Base-by-base conservation (phyloP, 2,113 vertebrate species). In the Macquaria australasica region DNA sequence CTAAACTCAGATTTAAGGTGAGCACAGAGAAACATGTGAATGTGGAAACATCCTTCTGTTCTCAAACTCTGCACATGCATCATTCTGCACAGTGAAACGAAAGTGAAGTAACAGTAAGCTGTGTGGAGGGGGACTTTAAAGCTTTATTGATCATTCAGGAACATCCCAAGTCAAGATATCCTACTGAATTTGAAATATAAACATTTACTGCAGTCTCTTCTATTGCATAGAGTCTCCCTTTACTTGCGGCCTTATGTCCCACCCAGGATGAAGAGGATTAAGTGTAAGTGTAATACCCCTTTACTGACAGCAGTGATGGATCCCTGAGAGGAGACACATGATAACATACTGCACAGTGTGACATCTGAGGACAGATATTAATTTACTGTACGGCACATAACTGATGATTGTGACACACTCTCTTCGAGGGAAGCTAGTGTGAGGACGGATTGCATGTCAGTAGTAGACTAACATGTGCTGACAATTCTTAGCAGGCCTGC, bases 51-150 rank as follows among this genome's bases (percentile, higher is more conserved):
- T 34, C 34, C 34, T 34, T 34, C 34, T 34, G 34, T 3, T 34
- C 3, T 34, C 12, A 45, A 45, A 45, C 3, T 43, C 39, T 71
- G 20, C 8, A 34, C 53, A 53, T 25, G 18, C 2, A 43, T 73
- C 68, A 67, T 59, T n/a, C 18, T 28, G 23, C 9, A 64, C 0
- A 43, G 45, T 2, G 8, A 62, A 31, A 64, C 15, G n/a, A 14
- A 71, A 37, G 15, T 14, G 18, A 11, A 45, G 55, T 7, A 31
- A 11, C 31, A 39, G 3, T 37, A 25, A 34, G 20, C 14, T 18
- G 18, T 28, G 25, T 16, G 45, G 39, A 55, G n/a, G 1, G 31
- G 58, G 15, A 55, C 66, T 81, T 73, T 68, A 82, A 68, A 51
- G 66, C 73, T 74, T 37, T 75, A 45, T 48, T 18, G 4, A 3